Evolutionary conservation across 1,140 invertebrate species (phyloP), one percentile per base, ranked within the genome.

Genomic region (Achroia grisella): DNA sequence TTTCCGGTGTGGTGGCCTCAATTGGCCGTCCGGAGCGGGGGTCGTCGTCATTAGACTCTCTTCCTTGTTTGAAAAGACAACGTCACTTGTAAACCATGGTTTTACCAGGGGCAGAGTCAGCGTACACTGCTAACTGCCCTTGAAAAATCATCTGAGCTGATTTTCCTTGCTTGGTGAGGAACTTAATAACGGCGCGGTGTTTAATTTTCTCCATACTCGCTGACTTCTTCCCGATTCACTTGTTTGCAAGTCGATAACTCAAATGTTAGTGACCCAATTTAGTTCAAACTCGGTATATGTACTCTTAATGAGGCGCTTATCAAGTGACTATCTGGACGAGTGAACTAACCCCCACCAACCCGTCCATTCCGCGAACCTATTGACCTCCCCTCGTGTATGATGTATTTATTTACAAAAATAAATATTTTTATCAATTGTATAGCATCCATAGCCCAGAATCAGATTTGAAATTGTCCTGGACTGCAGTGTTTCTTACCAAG

Each of bases 1-100:
- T 52, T 11, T 52, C 45, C 14, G 36, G 35, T 43, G 48, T 52
- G 29, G 47, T 42, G 28, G 47, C 47, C 39, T 53, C 51, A 33
- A 48, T 30, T 15, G 44, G 44, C 40, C 41, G 33, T 1, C 45
- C 44, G 6, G 44, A 33, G 0, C 34, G 44, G 13, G 46, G 39
- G 39, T 55, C 42, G 14, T 50, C 42, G 46, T 49, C 39, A 46
- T 46, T 46, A 4, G 44, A 39, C 28, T 39, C 34, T 35, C 36
- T 46, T 37, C 28, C 27, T 15, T 39, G 52, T 43, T 54, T 48
- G 42, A 52, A 46, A 44, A 44, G 51, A 8, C 45, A n/a, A n/a
- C n/a, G n/a, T n/a, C n/a, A n/a, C n/a, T n/a, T n/a, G n/a, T n/a
- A n/a, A n/a, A n/a, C n/a, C n/a, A n/a, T n/a, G n/a, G n/a, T n/a